phyloP scores from a whole-genome alignment of 1,140 invertebrate species.

The Monomorium pharaonis region DNA sequence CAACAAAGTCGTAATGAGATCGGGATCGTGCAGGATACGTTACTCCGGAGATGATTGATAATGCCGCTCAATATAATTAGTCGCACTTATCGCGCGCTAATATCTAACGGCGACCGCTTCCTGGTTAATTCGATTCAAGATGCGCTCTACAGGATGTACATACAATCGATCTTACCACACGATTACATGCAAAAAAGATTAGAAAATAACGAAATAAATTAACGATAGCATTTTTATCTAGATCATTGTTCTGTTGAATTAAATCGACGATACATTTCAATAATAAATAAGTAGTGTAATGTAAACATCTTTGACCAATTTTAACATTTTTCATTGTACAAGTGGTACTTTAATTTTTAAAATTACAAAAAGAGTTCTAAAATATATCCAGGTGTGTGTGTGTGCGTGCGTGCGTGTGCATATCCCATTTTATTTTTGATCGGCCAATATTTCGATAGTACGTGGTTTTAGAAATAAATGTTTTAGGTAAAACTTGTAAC shows the following conservation, averaged over 20 bases:
- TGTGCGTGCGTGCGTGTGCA: no score
- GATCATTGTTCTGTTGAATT: neutral
- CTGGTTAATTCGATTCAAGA: neutral
- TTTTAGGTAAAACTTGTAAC: no score
- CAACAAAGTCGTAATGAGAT: slow-evolving; percentile 35
- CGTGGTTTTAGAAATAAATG: no score
- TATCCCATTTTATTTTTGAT: no score
- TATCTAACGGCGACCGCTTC: slow-evolving; percentile 24
- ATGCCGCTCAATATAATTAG: slow-evolving; percentile 49
- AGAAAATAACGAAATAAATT: neutral
- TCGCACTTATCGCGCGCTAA: slow-evolving; percentile 27
- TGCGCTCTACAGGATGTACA: neutral
- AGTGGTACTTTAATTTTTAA: no score
- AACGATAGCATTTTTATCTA: neutral
- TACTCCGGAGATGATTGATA: slow-evolving; percentile 42
- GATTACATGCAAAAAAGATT: neutral
- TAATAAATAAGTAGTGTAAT: neutral
- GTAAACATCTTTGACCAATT: no score
- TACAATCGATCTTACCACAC: neutral
- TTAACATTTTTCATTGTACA: no score
- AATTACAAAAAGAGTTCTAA: no score
- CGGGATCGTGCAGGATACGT: neutral
- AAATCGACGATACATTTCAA: neutral
- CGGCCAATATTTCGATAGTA: no score
- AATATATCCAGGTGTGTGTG: no score